phyloP scores from a whole-genome alignment of 2,113 vertebrate species.

The Antennarius striatus region DNA sequence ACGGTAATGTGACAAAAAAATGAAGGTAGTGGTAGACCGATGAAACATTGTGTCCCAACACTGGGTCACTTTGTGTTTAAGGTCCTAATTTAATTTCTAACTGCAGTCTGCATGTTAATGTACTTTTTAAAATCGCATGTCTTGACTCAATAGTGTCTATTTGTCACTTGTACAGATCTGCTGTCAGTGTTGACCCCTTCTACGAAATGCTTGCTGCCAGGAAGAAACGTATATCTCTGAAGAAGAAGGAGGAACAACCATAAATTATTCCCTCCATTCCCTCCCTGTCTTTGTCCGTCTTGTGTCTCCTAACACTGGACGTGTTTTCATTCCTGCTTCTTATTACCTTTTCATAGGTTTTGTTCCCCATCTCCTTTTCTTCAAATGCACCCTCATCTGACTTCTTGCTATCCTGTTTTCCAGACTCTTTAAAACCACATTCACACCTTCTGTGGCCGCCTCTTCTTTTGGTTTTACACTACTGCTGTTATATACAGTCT shows the following conservation, averaged over 20 bases:
- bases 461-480: slow-evolving; percentile 19
- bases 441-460: slow-evolving; percentile 25
- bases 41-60: neutral
- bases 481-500: slow-evolving; percentile 24
- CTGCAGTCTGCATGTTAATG: neutral
- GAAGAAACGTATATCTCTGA: slow-evolving; percentile 93
- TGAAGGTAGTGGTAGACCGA: neutral
- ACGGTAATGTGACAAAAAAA: neutral
- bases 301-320: slow-evolving; percentile 34
- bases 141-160: slow-evolving; percentile 20
- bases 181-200: slow-evolving; percentile 93
- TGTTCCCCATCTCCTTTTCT: slow-evolving; percentile 4
- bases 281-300: slow-evolving; percentile 30
- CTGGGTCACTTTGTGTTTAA: neutral
- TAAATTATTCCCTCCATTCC: slow-evolving; percentile 45
- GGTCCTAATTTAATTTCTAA: neutral
- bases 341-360: slow-evolving; percentile 17
- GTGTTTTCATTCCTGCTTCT: slow-evolving; percentile 24
- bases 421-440: slow-evolving; percentile 38
- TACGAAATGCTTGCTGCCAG: slow-evolving; percentile 94
- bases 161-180: slow-evolving; percentile 79
- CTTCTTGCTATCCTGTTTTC: slow-evolving; percentile 32
- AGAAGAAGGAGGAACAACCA: slow-evolving; percentile 90
- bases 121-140: neutral
- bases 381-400: slow-evolving; percentile 13